Evolutionary conservation across 2,888 invertebrate genomes (phyloP), one percentile per base, ranked within the genome.

Genomic region (Iphiclides podalirius): DNA sequence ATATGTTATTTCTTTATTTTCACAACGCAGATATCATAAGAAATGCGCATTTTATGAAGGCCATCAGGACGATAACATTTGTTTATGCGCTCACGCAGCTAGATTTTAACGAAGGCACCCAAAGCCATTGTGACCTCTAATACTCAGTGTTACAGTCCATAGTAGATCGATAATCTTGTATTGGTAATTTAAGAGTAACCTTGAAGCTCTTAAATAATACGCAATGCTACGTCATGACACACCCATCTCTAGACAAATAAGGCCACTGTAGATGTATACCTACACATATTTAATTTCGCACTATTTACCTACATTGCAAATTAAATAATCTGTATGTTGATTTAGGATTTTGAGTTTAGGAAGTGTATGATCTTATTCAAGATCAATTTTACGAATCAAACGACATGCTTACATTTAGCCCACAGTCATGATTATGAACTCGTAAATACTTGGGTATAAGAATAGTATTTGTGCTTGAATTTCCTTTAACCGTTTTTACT

Each of bases 191-290:
- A 66, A 66, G 60, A 63, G 53, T 70, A 78, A 66, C 85, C 86
- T 86, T 86, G 84, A 61, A 56, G 57, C 59, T 54, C 61, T 75
- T 75, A 74, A 85, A 83, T 83, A 81, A 79, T 81, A 79, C 85
- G 81, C 82, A 80, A 71, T 66, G 64, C 67, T 63, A 76, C 85
- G 85, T 84, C 84, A 84, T 54, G 84, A 86, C 87, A 87, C 87
- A 87, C 87, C 87, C 87, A 83, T 82, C 75, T 60, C 60, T 80
- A 70, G 73, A 75, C 82, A 69, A 82, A 84, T 84, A 83, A 75
- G 79, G 76, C 67, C 60, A 63, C 69, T 66, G 76, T 17, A 68
- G 67, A 72, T 68, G 63, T 65, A 63, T 71, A 70, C 69, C 70
- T 63, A 58, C 50, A 42, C 45, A 52, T 35, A 42, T 39, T 45